phyloP scores from a whole-genome alignment of 2,113 vertebrate species.

The Periophthalmodon schlosseri region DNA sequence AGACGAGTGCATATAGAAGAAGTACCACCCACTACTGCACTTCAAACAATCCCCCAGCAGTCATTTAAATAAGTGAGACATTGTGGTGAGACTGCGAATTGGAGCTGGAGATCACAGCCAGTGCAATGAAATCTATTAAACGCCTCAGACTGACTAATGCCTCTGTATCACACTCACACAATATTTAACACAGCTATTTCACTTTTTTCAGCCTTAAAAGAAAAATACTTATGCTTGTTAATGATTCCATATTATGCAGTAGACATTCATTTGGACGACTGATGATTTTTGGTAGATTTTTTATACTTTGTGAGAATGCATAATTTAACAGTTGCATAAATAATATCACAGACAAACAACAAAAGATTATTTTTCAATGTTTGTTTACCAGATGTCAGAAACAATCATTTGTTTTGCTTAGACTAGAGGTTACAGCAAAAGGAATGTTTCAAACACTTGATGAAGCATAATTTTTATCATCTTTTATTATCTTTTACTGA shows the following conservation, averaged over 20 bases:
- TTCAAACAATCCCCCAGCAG: constrained; percentile 7
- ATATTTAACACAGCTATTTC: constrained; percentile 1
- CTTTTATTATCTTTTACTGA: too few relatives aligned
- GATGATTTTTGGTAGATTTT: constrained; percentile 21
- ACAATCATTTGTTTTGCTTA: background rate
- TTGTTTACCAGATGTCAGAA: constrained; percentile 54
- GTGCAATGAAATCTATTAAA: constrained; percentile 25
- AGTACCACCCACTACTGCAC: background rate
- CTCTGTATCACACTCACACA: constrained; percentile 7
- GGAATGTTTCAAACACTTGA: too few relatives aligned
- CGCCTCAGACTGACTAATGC: background rate
- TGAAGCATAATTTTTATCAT: too few relatives aligned
- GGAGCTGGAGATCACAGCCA: constrained; percentile 13
- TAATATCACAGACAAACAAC: constrained; percentile 13
- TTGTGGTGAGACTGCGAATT: constrained; percentile 14
- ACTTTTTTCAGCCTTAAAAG: constrained; percentile 29
- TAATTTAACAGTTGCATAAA: constrained; percentile 30
- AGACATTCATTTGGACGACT: constrained; percentile 20
- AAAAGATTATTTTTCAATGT: constrained; percentile 19
- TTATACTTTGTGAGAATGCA: constrained; percentile 32
- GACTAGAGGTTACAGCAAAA: too few relatives aligned
- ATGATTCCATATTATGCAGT: constrained; percentile 9
- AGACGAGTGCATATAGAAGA: background rate
- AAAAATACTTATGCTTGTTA: constrained; percentile 29
- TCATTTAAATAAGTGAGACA: constrained; percentile 7